Conservation (phyloP, 2,797 vertebrate species). For the Orientallactaga sibirica region DNA sequence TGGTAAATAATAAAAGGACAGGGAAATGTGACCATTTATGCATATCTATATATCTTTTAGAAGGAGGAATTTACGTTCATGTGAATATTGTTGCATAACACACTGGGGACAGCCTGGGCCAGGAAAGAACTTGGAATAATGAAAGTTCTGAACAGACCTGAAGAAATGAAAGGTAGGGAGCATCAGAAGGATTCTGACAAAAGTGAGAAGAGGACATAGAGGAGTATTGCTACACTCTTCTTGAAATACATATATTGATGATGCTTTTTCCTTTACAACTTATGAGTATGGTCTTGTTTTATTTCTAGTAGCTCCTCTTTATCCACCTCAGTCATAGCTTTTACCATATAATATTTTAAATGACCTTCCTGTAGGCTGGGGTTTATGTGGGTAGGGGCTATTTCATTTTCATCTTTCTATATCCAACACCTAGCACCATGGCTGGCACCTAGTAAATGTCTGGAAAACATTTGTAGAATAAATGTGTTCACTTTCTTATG, state of each 20-base stretch:
- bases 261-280: neutral
- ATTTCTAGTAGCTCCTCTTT: neutral
- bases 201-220: neutral
- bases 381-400: neutral
- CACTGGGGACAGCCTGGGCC: neutral
- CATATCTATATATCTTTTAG: neutral
- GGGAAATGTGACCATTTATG: neutral
- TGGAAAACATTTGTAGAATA: slow-evolving; percentile 73
- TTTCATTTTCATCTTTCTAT: slow-evolving; percentile 51
- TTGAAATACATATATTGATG: neutral
- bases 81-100: neutral
- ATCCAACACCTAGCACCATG: slow-evolving; percentile 47
- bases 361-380: neutral
- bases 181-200: neutral
- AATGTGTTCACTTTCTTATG: slow-evolving; percentile 75
- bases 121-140: neutral
- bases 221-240: neutral
- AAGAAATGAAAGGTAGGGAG: neutral
- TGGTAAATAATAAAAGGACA: neutral
- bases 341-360: slow-evolving; percentile 27
- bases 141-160: neutral
- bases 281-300: neutral
- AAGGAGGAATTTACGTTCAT: neutral
- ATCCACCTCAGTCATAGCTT: neutral
- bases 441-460: slow-evolving; percentile 23